phyloP scores from a whole-genome alignment of 92 coral and sea anemone species.

The Actinostola sp. region DNA sequence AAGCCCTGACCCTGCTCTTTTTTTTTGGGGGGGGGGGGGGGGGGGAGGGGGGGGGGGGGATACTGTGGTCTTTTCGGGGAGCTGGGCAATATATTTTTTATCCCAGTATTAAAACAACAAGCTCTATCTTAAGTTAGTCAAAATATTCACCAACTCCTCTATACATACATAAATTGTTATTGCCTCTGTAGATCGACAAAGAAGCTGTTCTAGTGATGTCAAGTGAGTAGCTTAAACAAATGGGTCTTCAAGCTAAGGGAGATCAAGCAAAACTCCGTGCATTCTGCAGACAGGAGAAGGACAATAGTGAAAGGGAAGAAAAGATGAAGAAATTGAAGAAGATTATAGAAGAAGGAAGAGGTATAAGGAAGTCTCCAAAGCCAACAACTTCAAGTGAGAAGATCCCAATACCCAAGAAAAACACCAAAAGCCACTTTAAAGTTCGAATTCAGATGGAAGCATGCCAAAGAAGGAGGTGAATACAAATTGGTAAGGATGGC shows the following conservation, averaged over 20 bases:
- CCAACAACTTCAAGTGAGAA: constrained; percentile 5
- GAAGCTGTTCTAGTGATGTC: constrained; percentile 23
- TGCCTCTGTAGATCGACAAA: constrained; percentile 21
- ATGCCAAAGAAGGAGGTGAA: constrained; percentile 19
- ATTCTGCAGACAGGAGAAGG: constrained; percentile 21
- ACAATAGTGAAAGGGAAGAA: constrained; percentile 19
- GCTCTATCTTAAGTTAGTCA: too few species aligned
- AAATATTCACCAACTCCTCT: too few species aligned
- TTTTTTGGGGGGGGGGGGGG: too few species aligned
- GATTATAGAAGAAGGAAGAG: constrained; percentile 23
- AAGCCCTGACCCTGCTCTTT: too few species aligned
- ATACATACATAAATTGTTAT: too few species aligned
- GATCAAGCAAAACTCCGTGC: constrained; percentile 45
- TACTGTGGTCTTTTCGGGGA: too few species aligned
- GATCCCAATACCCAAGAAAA: constrained; percentile 8
- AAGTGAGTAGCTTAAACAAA: constrained; percentile 18
- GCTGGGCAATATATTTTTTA: too few species aligned
- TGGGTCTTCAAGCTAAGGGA: constrained; percentile 44
- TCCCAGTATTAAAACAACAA: too few species aligned
- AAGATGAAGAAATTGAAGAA: constrained; percentile 29
- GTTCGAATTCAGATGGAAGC: constrained; percentile 62
- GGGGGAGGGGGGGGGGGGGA: too few species aligned
- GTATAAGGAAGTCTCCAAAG: constrained; percentile 6
- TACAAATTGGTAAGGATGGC: constrained; percentile 37
- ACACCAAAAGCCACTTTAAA: constrained; percentile 39